Evolutionary conservation across 2,888 invertebrate genomes (phyloP).

Genomic region (Cordylochernes scorpioides): DNA sequence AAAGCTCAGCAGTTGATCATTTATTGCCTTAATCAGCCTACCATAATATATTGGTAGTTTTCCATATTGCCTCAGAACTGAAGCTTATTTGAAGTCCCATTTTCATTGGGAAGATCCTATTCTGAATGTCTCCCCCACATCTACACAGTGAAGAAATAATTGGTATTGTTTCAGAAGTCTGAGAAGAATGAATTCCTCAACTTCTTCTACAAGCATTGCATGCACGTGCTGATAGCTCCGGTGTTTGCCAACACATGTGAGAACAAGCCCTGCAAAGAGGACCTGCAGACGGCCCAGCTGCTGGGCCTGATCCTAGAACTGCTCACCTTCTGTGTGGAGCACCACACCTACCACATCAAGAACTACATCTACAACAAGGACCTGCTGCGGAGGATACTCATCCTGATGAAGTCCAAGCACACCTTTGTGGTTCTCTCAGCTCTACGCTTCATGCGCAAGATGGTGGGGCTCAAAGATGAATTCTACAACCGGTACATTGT

Average conservation of each 20-base stretch:
- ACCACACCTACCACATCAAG: conserved; percentile 95
- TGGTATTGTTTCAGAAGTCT: conserved; percentile 33
- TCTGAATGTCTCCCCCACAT: no score
- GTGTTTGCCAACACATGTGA: conserved; percentile 69
- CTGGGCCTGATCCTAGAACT: conserved; percentile 79
- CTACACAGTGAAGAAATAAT: no score
- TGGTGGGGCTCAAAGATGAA: conserved; percentile 89
- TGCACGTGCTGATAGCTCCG: conserved; percentile 88
- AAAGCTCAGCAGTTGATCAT: no score
- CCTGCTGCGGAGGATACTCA: conserved; percentile 70
- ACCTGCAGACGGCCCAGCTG: conserved; percentile 85
- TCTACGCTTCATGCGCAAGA: conserved; percentile 82
- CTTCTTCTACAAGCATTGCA: conserved; percentile 94
- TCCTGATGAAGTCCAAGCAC: conserved; percentile 85
- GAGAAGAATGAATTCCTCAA: conserved; percentile 94
- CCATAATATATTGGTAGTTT: no score
- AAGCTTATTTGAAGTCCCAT: no score
- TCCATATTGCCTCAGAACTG: no score
- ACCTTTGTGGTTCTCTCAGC: conserved; percentile 90
- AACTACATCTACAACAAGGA: conserved; percentile 92
- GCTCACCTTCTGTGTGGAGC: conserved; percentile 91
- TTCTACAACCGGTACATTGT: conserved; percentile 90
- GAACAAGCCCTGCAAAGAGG: conserved; percentile 59
- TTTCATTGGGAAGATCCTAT: no score
- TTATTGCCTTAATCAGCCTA: no score